These are phyloP conservation scores for Platyscapa corneri DNA, from an alignment of 1,140 invertebrate species.

Conservation along the genomic window DNA sequence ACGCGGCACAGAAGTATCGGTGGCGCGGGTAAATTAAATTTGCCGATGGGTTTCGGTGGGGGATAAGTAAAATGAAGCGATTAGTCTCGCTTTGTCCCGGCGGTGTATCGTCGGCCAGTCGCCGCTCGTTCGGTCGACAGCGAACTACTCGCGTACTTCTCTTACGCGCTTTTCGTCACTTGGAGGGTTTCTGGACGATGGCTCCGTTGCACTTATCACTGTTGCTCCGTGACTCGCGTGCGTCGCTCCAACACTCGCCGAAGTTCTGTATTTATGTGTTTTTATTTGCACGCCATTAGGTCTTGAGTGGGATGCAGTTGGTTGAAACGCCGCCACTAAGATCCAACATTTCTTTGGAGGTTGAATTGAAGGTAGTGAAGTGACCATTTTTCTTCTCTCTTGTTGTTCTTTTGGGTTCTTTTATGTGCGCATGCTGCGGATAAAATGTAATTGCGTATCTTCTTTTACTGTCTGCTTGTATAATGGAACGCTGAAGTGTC, in stretches of 20 bases:
- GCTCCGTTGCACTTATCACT: not conserved
- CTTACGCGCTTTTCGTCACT: not conserved
- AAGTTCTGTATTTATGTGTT: not conserved
- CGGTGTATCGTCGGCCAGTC: not conserved
- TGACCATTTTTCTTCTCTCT: not conserved
- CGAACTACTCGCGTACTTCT: not conserved
- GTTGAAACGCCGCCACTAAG: not conserved
- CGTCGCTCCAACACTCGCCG: too few species aligned
- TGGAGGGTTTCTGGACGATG: not conserved
- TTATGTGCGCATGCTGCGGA: not conserved
- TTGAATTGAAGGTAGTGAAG: not conserved
- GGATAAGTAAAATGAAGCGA: conserved; percentile 2
- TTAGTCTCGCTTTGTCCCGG: not conserved
- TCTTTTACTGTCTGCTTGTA: not conserved
- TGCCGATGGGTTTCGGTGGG: not conserved
- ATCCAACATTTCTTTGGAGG: not conserved
- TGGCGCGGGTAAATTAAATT: not conserved
- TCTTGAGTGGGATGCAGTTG: conserved; percentile 1
- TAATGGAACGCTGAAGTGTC: too few species aligned
- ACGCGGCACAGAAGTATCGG: too few species aligned
- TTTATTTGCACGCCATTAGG: not conserved
- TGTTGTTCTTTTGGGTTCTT: not conserved
- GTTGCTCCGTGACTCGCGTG: not conserved
- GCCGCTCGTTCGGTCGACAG: not conserved
- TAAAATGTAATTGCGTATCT: not conserved